Conservation (phyloP, 35 echinoderm and acorn worm species). For the Apostichopus californicus region DNA sequence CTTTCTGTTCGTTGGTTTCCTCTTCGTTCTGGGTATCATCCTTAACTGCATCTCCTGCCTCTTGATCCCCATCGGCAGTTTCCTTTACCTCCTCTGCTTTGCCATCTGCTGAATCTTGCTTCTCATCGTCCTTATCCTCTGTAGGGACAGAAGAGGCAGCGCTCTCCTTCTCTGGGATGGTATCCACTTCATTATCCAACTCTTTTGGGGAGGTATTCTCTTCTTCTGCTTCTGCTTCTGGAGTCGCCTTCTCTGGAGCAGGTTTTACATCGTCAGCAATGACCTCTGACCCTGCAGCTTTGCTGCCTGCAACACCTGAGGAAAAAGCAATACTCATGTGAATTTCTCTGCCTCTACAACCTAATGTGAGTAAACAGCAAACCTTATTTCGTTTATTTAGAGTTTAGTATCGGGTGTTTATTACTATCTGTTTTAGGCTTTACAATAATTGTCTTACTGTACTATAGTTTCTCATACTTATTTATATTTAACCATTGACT, state of each 20-base stretch:
- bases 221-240: conserved; percentile 7
- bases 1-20: conserved; percentile 23
- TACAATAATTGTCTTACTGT: too few relatives aligned
- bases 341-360: too few relatives aligned
- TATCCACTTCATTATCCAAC: background rate
- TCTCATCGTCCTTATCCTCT: conserved; percentile 29
- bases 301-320: background rate
- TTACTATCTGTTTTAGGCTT: too few relatives aligned
- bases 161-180: conserved; percentile 55
- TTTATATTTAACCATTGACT: too few relatives aligned
- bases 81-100: conserved; percentile 28
- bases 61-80: conserved; percentile 41
- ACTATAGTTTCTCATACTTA: too few relatives aligned
- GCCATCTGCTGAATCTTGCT: conserved; percentile 18
- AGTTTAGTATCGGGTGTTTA: too few relatives aligned
- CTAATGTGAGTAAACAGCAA: too few relatives aligned
- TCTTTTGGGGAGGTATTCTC: background rate
- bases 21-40: conserved; percentile 5
- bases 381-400: too few relatives aligned
- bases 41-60: background rate
- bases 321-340: too few relatives aligned
- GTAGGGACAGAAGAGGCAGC: background rate
- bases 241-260: conserved; percentile 3
- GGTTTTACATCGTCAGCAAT: background rate
- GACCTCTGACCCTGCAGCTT: background rate